Evolutionary conservation across 2,888 invertebrate species (phyloP), one percentile per base, ranked within the genome.

Genomic region (Aspidapion aeneum): DNA sequence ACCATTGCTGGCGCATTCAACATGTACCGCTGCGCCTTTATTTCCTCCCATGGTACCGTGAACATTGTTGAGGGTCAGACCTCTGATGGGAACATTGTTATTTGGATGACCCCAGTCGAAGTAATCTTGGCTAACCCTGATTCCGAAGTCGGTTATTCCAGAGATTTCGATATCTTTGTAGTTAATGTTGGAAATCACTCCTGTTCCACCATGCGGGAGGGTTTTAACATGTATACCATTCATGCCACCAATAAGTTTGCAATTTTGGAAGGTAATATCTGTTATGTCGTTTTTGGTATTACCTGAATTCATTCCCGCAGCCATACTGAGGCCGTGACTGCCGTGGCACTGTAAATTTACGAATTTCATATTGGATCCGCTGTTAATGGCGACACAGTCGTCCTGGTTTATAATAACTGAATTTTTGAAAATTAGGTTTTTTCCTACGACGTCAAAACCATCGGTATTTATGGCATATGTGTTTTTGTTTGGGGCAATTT

Each of bases 101-200:
- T 52, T 61, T 21, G 58, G 52, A 57, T 50, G 58, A 56, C 64
- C 66, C 17, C 50, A 57, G 21, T 59, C 18, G 12, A 57, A 61
- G 48, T 65, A 65, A 56, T 65, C 65, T 61, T 65, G 52, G 22
- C 63, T 60, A 17, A 65, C 60, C 7, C 63, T 52, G n/a, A 65
- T 60, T 18, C 55, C 63, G 20, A 57, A 55, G 54, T 60, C 58
- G 12, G 56, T 52, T 21, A 65, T 63, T n/a, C 60, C 65, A 62
- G 22, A 57, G 59, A 64, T 17, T 20, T 19, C 22, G 12, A 57
- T 58, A 52, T 56, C 1, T 35, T 18, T 7, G 16, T 19, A 66
- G 18, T 59, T 49, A 17, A 66, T 55, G 35, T 66, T 55, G 22
- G 35, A 54, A 18, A 66, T 57, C 9, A 50, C 22, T 19, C 66